Conservation (phyloP, 2,113 vertebrate species). For the Ptilorrhoa leucosticta region DNA sequence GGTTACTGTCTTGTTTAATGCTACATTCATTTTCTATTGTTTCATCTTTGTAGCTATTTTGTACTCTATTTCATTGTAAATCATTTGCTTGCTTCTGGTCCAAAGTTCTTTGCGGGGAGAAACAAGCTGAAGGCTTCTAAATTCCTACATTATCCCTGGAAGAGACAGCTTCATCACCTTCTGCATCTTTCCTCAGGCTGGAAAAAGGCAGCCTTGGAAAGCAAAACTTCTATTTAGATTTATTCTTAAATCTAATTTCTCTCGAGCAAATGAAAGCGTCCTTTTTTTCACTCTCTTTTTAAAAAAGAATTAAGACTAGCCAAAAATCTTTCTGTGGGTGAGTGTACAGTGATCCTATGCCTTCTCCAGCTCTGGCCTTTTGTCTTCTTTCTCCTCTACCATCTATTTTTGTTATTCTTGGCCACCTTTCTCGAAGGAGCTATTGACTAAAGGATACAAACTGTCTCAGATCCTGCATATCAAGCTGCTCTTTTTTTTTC, state of each 20-base stretch:
- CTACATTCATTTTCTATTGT: background rate
- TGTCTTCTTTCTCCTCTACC: background rate
- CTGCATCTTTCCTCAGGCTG: background rate
- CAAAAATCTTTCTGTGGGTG: background rate
- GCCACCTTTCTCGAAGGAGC: background rate
- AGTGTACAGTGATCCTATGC: background rate
- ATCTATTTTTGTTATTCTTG: background rate
- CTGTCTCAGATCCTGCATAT: constrained; percentile 7
- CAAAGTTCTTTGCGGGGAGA: background rate
- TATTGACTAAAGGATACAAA: constrained; percentile 14
- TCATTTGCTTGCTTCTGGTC: background rate
- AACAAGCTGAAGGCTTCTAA: background rate
- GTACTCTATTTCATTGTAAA: background rate
- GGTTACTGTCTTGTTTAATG: background rate
- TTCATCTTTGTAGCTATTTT: background rate
- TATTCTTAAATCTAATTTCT: background rate
- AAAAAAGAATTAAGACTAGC: background rate
- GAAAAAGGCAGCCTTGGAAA: background rate
- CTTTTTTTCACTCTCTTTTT: background rate
- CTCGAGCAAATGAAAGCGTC: background rate
- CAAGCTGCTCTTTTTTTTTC: constrained; percentile 1
- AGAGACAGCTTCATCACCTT: background rate
- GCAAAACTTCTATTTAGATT: background rate
- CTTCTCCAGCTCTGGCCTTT: background rate
- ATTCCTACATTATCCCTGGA: background rate